Evolutionary conservation across 2,888 invertebrate genomes (phyloP), one percentile per base, ranked within the genome.

Genomic region (Digitonthophagus gazella): DNA sequence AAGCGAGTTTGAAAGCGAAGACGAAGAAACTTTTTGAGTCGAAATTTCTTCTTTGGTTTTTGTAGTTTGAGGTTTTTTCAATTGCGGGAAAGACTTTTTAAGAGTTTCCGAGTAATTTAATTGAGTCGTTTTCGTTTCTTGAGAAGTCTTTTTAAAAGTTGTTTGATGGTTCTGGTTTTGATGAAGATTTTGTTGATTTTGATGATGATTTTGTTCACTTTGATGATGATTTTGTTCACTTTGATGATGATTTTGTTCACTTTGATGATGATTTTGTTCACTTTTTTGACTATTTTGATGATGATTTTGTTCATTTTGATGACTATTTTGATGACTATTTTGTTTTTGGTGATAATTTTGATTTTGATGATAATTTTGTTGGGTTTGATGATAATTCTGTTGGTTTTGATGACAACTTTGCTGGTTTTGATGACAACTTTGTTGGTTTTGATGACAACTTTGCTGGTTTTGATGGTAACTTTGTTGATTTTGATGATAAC

Each of bases 81-180:
- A 28, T 22, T 58, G 22, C 6, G 4, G 67, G 16, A 66, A 14
- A 6, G 64, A 14, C 58, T 67, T 72, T 20, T 72, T 72, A 8
- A 70, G 63, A 15, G 70, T 74, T 22, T 74, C 72, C 15, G 72
- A 72, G 57, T 72, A 72, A 56, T 67, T 72, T 16, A 57, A 15
- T 15, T 15, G 16, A 6, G 22, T n/a, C 4, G 65, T 6, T 15
- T 5, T 15, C 4, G 65, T 3, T 3, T 14, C 65, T 58, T 15
- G 58, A 22, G 3, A 6, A 22, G n/a, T n/a, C n/a, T n/a, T 22
- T 22, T 22, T 22, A 6, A 18, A 3, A 15, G 11, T 5, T 58
- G 14, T 18, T 58, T n/a, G 64, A 18, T 19, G 6, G 18, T 19
- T 20, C n/a, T 19, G 64, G 16, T 15, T 15, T 22, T 64, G n/a